Evolutionary conservation across 1,140 invertebrate genomes (phyloP), one percentile per base, ranked within the genome.

Genomic region (Lepidurus couesii): DNA sequence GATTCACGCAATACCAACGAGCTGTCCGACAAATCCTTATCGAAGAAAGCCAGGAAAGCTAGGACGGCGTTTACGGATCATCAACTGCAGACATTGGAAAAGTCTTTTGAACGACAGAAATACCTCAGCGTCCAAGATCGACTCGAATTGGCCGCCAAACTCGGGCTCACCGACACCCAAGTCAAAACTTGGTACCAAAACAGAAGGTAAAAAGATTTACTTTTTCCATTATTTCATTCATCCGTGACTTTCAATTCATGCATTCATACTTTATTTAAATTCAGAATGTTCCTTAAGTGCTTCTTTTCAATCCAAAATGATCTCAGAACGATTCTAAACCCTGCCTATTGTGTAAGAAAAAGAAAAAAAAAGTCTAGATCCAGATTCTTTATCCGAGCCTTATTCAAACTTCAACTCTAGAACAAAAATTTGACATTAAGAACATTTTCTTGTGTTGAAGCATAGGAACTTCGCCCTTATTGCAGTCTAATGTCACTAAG

Each of bases 141-240:
- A 79, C 98, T 99, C 94, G 97, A 99, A 87, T 86, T 99, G 80
- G 98, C 98, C 0, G 93, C 96, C 43, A 97, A 97, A 85, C 88
- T 99, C 47, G 95, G 95, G 80, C 89, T 99, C 42, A 97, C 95
- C 9, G 98, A 99, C 85, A 99, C 97, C 13, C 98, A 99, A 89
- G 97, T 99, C 82, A 99, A 99, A 86, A 99, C 97, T 78, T 99
- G 97, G 97, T 99, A 98, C 86, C 97, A 99, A 86, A 99, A 99
- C 85, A 90, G 97, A 89, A 92, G 97, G 96, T 98, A 85, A 88
- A 89, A 78, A 44, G 24, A 24, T 24, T 24, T 0, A 26, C 42
- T 74, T 78, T 77, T 0, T 24, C 1, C 24, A 24, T 24, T 24
- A 24, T 24, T 78, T 82, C 78, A 11, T 7, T 0, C 21, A n/a